phyloP scores from a whole-genome alignment of 2,888 invertebrate species.

The Philereme transversata region DNA sequence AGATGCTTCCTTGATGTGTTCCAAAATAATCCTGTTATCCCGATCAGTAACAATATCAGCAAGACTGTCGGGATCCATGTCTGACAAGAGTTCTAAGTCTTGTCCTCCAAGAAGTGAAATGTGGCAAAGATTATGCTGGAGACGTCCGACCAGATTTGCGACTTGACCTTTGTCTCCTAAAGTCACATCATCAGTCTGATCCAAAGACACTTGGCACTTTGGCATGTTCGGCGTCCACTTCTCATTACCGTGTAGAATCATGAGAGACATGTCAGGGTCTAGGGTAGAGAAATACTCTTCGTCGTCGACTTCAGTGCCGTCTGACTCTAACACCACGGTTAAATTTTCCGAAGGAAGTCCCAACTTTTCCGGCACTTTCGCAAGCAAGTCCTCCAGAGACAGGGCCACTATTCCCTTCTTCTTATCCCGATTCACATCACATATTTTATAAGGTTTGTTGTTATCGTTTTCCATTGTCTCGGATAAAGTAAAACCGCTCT shows the following conservation, averaged over 20 bases:
- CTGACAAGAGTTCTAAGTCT: constrained; percentile 92
- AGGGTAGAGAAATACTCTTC: constrained; percentile 97
- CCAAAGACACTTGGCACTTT: constrained; percentile 85
- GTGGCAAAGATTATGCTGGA: constrained; percentile 92
- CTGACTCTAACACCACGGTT: constrained; percentile 94
- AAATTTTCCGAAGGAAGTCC: constrained; percentile 86
- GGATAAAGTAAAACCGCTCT: constrained; percentile 14
- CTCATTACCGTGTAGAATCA: constrained; percentile 90
- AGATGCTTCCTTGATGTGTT: constrained; percentile 92
- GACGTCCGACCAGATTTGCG: constrained; percentile 89
- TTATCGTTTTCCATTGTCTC: constrained; percentile 83
- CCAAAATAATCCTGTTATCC: constrained; percentile 89
- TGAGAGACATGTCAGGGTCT: constrained; percentile 93
- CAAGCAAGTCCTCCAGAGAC: constrained; percentile 90
- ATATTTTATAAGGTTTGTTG: constrained; percentile 90
- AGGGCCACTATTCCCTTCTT: constrained; percentile 93
- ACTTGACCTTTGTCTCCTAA: constrained; percentile 84
- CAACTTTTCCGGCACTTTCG: constrained; percentile 90
- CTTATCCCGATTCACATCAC: constrained; percentile 90
- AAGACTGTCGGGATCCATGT: constrained; percentile 95
- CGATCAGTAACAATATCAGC: constrained; percentile 91
- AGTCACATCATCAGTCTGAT: constrained; percentile 83
- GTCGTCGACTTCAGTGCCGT: constrained; percentile 97
- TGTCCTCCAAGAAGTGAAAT: constrained; percentile 93
- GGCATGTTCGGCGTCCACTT: constrained; percentile 89